Evolutionary conservation across 2,113 vertebrate species (phyloP).

Genomic region (Hemichromis elongatus): DNA sequence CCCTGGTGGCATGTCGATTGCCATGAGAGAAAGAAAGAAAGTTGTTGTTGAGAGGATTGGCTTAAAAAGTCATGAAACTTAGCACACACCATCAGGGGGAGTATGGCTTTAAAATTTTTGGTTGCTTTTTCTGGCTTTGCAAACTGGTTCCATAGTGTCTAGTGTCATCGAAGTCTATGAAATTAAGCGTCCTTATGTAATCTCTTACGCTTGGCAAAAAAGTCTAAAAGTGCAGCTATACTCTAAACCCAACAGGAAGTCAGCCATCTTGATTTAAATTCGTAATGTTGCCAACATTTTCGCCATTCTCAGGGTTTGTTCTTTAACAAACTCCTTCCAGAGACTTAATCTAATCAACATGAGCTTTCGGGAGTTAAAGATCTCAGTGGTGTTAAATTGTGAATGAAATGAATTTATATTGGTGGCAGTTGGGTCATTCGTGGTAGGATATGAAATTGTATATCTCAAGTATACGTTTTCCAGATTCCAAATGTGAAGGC

Average conservation of each 20-base stretch:
- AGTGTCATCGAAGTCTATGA: neutral
- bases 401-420: neutral
- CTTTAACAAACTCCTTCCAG: neutral
- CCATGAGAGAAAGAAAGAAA: neutral
- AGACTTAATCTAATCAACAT: neutral
- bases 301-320: neutral
- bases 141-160: neutral
- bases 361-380: neutral
- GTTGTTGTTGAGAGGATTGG: neutral
- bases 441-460: neutral
- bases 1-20: neutral
- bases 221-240: neutral
- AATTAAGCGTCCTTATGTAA: neutral
- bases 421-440: neutral
- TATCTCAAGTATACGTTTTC: neutral
- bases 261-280: neutral
- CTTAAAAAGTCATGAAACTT: neutral
- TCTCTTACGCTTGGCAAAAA: neutral
- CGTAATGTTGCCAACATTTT: neutral
- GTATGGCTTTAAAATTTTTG: neutral
- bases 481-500: neutral
- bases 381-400: neutral
- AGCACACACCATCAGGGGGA: neutral
- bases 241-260: neutral
- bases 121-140: neutral